Evolutionary conservation across 2,888 invertebrate genomes (phyloP), one percentile per base, ranked within the genome.

Genomic region (Gymnoscelis rufifasciata): DNA sequence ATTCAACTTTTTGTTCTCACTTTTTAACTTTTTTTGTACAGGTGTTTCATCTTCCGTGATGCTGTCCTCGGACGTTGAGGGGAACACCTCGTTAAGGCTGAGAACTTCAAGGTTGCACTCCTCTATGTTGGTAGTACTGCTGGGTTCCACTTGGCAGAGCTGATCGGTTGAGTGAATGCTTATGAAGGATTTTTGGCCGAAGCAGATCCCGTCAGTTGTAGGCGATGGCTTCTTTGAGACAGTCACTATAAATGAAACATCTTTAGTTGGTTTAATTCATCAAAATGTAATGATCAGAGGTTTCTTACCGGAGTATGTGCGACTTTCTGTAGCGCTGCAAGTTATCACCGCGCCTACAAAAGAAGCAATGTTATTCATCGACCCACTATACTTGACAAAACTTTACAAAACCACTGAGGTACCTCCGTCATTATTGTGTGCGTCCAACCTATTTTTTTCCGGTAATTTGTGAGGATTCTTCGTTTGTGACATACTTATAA

Each of bases 161-260:
- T 81, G 83, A 59, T 88, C 88, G 24, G 87, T 88, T 14, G 87
- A 87, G 50, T 88, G 88, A 62, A 88, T 87, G 64, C 86, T 86
- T 58, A 87, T 87, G 57, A 87, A 88, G 1, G 87, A 86, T 57
- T 81, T 84, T 56, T 87, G 86, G 38, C 78, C 78, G 13, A 68
- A 62, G 57, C 72, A 79, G 45, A 74, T 57, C 6, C 68, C 54
- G 43, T 73, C 72, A 40, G 76, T 76, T 43, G 76, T 65, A 5
- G 59, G 52, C 11, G 75, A 76, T 11, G 78, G 66, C 57, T 86
- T 86, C 64, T 83, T 83, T 45, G 86, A 79, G 31, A 87, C 79
- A 28, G 87, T 87, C 40, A 88, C 88, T 88, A 65, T 27, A 78
- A 78, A 39, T 7, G 35, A 28, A 27, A 38, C 7, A 38, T 11